Evolutionary conservation across 2,113 vertebrate species (phyloP).

Genomic region (Grallaria varia): DNA sequence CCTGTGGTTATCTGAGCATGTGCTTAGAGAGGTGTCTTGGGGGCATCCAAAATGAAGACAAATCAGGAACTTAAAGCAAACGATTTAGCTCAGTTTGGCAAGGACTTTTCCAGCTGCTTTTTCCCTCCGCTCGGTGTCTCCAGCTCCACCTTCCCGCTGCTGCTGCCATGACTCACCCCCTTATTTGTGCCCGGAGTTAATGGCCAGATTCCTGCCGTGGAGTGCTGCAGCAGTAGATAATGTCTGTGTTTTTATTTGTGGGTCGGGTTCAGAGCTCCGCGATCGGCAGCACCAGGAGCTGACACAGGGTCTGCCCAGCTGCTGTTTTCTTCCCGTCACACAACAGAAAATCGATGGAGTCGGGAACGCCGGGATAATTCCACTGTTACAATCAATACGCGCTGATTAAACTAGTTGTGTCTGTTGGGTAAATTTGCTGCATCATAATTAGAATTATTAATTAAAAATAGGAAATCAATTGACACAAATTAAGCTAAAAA

Average conservation of each 20-base stretch:
- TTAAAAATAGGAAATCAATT: slow-evolving; percentile 99
- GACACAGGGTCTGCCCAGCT: slow-evolving; percentile 46
- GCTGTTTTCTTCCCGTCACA: slow-evolving; percentile 69
- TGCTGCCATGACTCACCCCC: neutral
- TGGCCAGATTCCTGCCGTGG: neutral
- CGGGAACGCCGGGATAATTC: slow-evolving; percentile 82
- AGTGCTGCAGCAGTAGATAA: slow-evolving; percentile 26
- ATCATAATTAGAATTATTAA: slow-evolving; percentile 99
- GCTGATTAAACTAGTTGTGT: slow-evolving; percentile 84
- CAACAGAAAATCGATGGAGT: slow-evolving; percentile 83
- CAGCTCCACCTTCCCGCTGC: neutral
- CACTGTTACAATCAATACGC: slow-evolving; percentile 75
- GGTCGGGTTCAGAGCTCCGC: slow-evolving; percentile 48
- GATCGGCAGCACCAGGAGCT: slow-evolving; percentile 2
- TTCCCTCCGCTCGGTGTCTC: neutral
- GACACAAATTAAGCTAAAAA: slow-evolving; percentile 88
- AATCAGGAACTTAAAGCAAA: neutral
- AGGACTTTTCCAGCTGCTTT: neutral
- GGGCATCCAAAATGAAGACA: neutral
- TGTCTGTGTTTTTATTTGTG: slow-evolving; percentile 39
- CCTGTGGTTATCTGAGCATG: neutral
- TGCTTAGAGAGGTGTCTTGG: neutral
- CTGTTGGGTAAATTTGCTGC: slow-evolving; percentile 87
- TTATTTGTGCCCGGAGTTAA: slow-evolving; percentile 32
- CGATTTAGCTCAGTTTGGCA: neutral